These are phyloP conservation scores for Archocentrus centrarchus DNA, from an alignment of 2,113 vertebrate species.

Conservation along the genomic window DNA sequence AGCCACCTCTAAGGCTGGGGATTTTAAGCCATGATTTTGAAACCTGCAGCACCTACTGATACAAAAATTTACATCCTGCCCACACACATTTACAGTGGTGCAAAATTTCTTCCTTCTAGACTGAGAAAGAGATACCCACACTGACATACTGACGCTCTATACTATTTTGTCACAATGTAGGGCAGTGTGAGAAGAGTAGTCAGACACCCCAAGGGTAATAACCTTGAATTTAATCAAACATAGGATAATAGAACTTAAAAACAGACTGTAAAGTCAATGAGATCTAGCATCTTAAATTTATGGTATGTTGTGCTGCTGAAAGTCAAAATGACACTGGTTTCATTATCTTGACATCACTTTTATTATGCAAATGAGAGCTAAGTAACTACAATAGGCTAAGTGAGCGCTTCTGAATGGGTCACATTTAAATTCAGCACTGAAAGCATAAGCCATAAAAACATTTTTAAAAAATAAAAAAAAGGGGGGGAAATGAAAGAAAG, in stretches of 20 bases:
- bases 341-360: constrained; percentile 16
- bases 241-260: background rate
- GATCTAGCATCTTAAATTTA: background rate
- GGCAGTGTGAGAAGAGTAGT: constrained; percentile 30
- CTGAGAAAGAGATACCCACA: background rate
- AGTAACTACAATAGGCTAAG: constrained; percentile 17
- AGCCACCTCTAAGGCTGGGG: constrained; percentile 9
- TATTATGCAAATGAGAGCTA: constrained; percentile 33
- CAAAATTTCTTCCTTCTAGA: background rate
- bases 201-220: constrained; percentile 6
- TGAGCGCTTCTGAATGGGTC: constrained; percentile 36
- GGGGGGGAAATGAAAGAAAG: background rate
- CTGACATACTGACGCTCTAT: constrained; percentile 9
- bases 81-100: constrained; percentile 6
- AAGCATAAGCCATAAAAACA: constrained; percentile 2
- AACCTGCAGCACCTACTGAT: constrained; percentile 20
- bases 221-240: constrained; percentile 32
- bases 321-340: constrained; percentile 33
- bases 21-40: constrained; percentile 31
- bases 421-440: constrained; percentile 31
- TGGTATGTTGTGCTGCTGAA: background rate
- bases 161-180: constrained; percentile 29
- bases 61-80: constrained; percentile 9
- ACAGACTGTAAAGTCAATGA: background rate
- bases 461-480: background rate